These are phyloP conservation scores for Cuniculus paca DNA, from an alignment of 2,797 vertebrate genomes.

Conservation along the genomic window DNA sequence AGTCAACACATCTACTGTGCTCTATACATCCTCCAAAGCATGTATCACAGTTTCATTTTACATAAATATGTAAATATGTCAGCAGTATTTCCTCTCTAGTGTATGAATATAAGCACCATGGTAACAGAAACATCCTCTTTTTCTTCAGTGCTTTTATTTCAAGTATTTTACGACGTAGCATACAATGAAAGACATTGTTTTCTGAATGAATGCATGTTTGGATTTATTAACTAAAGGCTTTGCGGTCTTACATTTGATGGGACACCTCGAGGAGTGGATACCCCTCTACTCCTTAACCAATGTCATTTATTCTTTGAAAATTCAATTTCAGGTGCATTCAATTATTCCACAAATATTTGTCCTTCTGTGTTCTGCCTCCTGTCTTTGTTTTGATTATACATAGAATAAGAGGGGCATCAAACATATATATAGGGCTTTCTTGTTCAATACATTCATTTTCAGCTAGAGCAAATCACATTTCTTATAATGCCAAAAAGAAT, in stretches of 20 bases:
- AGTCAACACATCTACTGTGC: not conserved
- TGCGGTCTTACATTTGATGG: not conserved
- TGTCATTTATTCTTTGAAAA: not conserved
- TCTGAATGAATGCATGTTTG: not conserved
- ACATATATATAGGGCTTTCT: not conserved
- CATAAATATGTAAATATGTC: not conserved
- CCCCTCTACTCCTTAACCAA: not conserved
- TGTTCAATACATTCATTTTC: not conserved
- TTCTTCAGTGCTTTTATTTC: not conserved
- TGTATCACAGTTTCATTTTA: not conserved
- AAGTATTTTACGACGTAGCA: not conserved
- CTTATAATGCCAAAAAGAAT: not conserved
- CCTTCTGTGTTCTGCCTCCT: not conserved
- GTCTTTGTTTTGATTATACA: not conserved
- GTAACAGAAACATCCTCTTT: not conserved
- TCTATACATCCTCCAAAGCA: not conserved
- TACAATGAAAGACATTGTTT: not conserved
- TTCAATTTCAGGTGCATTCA: not conserved
- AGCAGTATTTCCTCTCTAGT: not conserved
- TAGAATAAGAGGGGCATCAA: not conserved
- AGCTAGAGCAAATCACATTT: not conserved
- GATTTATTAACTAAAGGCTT: not conserved
- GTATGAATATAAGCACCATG: not conserved
- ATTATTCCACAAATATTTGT: not conserved
- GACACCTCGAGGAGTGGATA: not conserved